Base-by-base conservation (phyloP, 1,140 invertebrate species). In the Cecropterus lyciades region DNA sequence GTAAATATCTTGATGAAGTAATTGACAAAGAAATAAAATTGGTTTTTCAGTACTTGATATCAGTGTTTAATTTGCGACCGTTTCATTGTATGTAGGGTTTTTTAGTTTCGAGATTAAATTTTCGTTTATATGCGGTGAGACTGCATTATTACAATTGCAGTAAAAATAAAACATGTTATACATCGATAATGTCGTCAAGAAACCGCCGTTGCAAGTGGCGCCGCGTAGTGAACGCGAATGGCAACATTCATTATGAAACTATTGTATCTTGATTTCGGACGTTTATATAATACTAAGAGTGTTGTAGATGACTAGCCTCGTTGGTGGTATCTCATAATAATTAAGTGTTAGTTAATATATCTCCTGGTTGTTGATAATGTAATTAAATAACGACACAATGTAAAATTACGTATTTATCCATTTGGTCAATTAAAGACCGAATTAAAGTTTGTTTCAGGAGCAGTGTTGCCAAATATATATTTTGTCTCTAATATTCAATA, bases 351-450 rank as follows among this genome's bases (percentile, higher is more conserved):
- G 82, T 78, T 84, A 84, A 79, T 84, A 80, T 79, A 81, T 85
- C 81, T 84, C 81, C 76, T 89, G 89, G 89, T 91, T 90, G 87
- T 89, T 91, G 76, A 91, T 80, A 79, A 72, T 79, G 68, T 80
- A 78, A 78, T 80, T 62, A 62, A 62, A 60, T 60, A 40, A 49
- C 33, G 57, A 48, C 33, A 37, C 45, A 62, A 62, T 51, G 55
- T 76, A 77, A 78, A 72, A 71, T 75, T 72, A 65, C 49, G 69
- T 76, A 56, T 75, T 74, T 86, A 87, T 89, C 65, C 65, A 74
- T 82, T 74, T 85, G 85, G 89, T 91, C 87, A 91, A 91, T 91
- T 80, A 77, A 72, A 75, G 81, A 82, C 75, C 79, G 81, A 79
- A 84, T 79, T 7, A n/a, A n/a, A n/a, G n/a, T n/a, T n/a, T n/a